Percentiles rank a stretch among this genome's conserved stretches.
Conservation (phyloP, 2,888 invertebrate species). For the Spodoptera exigua region DNA sequence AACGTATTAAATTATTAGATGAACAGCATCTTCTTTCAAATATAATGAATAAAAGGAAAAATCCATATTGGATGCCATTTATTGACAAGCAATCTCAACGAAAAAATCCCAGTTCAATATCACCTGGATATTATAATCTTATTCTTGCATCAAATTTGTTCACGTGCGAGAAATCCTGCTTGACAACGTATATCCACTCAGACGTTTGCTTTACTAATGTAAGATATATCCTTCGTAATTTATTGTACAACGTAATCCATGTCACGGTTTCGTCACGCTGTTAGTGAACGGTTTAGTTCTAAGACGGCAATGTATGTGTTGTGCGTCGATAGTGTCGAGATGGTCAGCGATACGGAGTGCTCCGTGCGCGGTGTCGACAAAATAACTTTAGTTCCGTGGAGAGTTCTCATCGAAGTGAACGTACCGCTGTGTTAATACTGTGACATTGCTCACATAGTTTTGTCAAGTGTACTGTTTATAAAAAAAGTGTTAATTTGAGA, state of each 20-base stretch:
- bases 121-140: constrained; percentile 78
- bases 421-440: constrained; percentile 54
- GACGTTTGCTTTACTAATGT: constrained; percentile 58
- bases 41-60: constrained; percentile 21
- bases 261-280: constrained; percentile 26
- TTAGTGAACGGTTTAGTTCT: constrained; percentile 9
- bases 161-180: constrained; percentile 81
- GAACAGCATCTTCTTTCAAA: constrained; percentile 9
- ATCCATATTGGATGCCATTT: constrained; percentile 22
- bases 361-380: constrained; percentile 70
- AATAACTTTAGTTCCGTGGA: constrained; percentile 82
- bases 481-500: constrained; percentile 30
- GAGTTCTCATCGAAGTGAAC: constrained; percentile 76
- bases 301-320: constrained; percentile 68
- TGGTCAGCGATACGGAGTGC: constrained; percentile 51
- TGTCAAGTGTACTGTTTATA: constrained; percentile 51
- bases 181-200: constrained; percentile 71
- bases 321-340: constrained; percentile 59
- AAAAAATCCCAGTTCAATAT: constrained; percentile 51
- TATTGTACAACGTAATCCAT: constrained; percentile 48
- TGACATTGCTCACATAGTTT: constrained; percentile 43
- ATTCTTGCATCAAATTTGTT: constrained; percentile 82
- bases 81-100: constrained; percentile 31
- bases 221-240: constrained; percentile 36
- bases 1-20: no score